Base-by-base conservation (phyloP, 2,888 invertebrate genomes). In the Oscheius sp. region DNA sequence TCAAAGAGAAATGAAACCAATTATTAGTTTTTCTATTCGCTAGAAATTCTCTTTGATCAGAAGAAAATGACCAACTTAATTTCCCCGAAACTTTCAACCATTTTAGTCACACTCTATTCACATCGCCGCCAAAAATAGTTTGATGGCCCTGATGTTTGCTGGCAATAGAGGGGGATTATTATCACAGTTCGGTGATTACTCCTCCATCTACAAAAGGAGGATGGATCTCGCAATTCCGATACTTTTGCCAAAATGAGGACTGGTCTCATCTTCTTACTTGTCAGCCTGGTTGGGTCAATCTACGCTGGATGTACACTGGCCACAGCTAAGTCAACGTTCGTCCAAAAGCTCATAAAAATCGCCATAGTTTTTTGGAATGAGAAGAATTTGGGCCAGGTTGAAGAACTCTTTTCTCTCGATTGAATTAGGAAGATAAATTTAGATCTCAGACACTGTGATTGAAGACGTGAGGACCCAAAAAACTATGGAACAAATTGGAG, bases 371-470 rank as follows among this genome's bases (percentile, higher is more conserved):
- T 52, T 29, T 52, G 52, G 52, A 29, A 25, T 25, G 52, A 52
- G 27, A 52, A 52, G 52, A 52, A 52, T 27, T n/a, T 52, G 27
- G 27, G 52, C 52, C 25, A 25, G 20, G 52, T 52, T n/a, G n/a
- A n/a, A n/a, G n/a, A 10, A 52, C 27, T 42, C 20, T 3, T 52
- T 25, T 8, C 3, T 20, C 4, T 5, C 20, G 27, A n/a, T n/a
- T 15, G 25, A 2, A 6, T 25, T n/a, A 5, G 6, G 6, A 25
- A 5, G 4, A 6, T 2, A 1, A 27, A 12, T 52, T 27, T 52
- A 52, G 52, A 52, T 52, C n/a, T 17, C 27, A 4, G 52, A 52
- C 29, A 25, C 31, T n/a, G 27, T 52, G 2, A 2, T 52, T 4
- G 52, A 52, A 27, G 52, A 52, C n/a, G 27, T 52, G 8, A 20